phyloP scores from a whole-genome alignment of 2,113 vertebrate species.

The Murina feae region DNA sequence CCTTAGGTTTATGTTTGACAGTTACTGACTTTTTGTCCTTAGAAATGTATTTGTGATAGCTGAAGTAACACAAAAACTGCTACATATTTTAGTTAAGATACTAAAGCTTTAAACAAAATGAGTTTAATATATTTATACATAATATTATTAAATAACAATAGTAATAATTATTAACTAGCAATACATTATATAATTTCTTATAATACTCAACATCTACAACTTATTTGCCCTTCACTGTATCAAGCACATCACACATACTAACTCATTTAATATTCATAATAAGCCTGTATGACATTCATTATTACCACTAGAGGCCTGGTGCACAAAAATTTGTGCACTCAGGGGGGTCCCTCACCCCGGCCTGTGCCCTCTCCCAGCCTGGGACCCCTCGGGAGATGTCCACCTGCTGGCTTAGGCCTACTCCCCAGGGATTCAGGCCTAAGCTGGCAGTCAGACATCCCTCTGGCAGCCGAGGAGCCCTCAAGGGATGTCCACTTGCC shows the following conservation, averaged over 20 bases:
- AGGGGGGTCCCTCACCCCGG: too few relatives aligned
- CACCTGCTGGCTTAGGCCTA: too few relatives aligned
- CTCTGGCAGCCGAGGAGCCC: too few relatives aligned
- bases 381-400: too few relatives aligned
- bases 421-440: too few relatives aligned
- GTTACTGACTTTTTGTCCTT: not conserved
- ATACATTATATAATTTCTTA: not conserved
- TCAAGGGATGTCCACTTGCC: too few relatives aligned
- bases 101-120: not conserved
- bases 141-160: not conserved
- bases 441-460: too few relatives aligned
- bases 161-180: not conserved
- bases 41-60: not conserved
- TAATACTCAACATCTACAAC: not conserved
- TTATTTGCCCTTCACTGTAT: not conserved
- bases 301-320: too few relatives aligned
- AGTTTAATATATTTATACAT: not conserved
- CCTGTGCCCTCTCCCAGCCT: too few relatives aligned
- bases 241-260: not conserved
- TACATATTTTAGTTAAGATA: not conserved
- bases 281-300: not conserved
- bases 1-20: not conserved
- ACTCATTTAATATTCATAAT: not conserved
- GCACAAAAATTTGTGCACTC: too few relatives aligned
- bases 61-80: not conserved